Conservation (phyloP, 1,140 invertebrate genomes). For the Neelides sp. region DNA sequence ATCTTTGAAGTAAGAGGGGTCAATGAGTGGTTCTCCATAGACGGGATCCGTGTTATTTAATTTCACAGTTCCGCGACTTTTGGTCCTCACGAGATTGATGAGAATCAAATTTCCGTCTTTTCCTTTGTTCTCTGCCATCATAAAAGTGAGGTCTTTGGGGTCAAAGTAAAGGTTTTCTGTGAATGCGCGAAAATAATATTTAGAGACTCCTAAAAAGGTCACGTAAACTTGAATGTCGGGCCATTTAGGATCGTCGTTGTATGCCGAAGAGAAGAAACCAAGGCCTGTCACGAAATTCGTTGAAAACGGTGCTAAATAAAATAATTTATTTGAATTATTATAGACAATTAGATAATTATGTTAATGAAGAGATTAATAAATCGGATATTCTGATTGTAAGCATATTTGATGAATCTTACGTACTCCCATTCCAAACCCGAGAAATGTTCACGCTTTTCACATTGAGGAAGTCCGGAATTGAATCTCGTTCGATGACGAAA, state of each 20-base stretch:
- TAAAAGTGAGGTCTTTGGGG: neutral
- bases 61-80: neutral
- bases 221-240: constrained; percentile 1
- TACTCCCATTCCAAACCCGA: too few relatives aligned
- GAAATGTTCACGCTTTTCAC: too few relatives aligned
- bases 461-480: neutral
- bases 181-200: neutral
- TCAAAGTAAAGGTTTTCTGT: neutral
- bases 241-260: constrained; percentile 8
- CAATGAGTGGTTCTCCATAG: neutral
- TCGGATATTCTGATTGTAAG: too few relatives aligned
- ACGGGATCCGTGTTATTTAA: neutral
- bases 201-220: neutral
- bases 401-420: too few relatives aligned
- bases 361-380: too few relatives aligned
- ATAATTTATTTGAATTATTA: too few relatives aligned
- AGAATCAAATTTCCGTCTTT: neutral
- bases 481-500: constrained; percentile 1
- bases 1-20: too few relatives aligned
- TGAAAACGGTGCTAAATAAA: too few relatives aligned
- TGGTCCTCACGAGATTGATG: neutral
- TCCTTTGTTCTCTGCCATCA: neutral
- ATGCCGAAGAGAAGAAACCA: neutral
- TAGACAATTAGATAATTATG: too few relatives aligned
- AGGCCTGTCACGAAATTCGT: neutral